These are phyloP conservation scores for Cettia cetti DNA, from an alignment of 2,113 vertebrate genomes.

Conservation along the genomic window DNA sequence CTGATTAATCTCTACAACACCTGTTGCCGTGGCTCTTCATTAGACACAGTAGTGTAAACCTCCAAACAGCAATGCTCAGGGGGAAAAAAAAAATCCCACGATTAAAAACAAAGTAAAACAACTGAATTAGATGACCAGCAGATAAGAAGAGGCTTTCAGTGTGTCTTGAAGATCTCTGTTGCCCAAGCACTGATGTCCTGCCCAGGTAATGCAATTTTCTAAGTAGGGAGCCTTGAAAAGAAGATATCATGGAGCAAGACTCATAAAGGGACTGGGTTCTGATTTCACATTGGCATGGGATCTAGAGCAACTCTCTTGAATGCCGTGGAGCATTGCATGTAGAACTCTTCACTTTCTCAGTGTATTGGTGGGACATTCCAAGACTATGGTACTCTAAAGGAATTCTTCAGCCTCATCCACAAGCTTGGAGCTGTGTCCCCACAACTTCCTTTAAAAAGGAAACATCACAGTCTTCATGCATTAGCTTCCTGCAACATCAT, in stretches of 20 bases:
- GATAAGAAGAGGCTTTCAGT: background rate
- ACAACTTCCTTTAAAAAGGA: background rate
- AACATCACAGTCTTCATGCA: background rate
- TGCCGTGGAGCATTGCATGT: accelerated
- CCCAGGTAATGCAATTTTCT: background rate
- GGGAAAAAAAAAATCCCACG: accelerated
- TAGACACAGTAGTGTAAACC: background rate
- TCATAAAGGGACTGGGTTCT: background rate
- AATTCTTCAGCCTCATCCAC: background rate
- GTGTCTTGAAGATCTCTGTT: background rate
- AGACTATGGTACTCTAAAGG: background rate
- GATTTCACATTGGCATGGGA: background rate
- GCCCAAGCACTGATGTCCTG: background rate
- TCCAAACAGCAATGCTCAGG: background rate
- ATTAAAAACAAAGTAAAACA: background rate
- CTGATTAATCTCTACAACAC: background rate
- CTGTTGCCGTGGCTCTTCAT: background rate
- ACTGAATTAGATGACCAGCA: background rate
- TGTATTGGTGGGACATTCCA: background rate
- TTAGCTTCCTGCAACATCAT: background rate
- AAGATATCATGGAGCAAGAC: background rate
- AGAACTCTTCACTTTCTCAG: background rate
- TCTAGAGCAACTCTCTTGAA: background rate
- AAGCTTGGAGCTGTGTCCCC: background rate
- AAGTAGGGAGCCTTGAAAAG: background rate